Evolutionary conservation across 2,797 vertebrate species (phyloP), one percentile per base, ranked within the genome.

Genomic region (Fundulus diaphanus): DNA sequence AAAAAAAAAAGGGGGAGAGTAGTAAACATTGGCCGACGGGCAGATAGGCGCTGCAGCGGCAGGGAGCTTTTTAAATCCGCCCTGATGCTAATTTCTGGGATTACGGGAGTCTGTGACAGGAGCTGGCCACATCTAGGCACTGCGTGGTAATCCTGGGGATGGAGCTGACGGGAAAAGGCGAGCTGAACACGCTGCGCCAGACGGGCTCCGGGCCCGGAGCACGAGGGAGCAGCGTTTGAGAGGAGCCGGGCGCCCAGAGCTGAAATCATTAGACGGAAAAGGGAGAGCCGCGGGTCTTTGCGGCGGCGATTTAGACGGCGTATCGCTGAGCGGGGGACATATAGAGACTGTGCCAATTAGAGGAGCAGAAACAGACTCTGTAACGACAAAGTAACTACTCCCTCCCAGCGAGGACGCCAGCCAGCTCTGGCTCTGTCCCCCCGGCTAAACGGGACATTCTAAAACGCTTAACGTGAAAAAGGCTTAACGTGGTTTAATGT

Each of bases 61-160:
- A 59, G 65, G 69, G 79, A 57, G 83, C 51, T 2, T 35, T 87
- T 84, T 66, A 85, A 88, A 94, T 87, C 80, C 82, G 66, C 59
- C 69, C 76, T 84, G 74, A 89, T 76, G 86, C 85, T 88, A 93
- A 92, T 91, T 90, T 78, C 63, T 68, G 69, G 85, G 92, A 94
- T 93, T 92, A 91, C 74, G 85, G 83, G 90, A 89, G 85, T 92
- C 90, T 78, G 83, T 93, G 87, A 88, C 88, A 82, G 74, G 61
- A 92, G 67, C 80, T 80, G 85, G 77, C 72, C 66, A 80, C 78
- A 85, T 72, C 72, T 40, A 7, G 66, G 73, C 74, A 83, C 86
- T 82, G 71, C 68, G 13, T 37, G 20, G 72, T 90, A 92, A 94
- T 93, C 89, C 89, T 82, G 73, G 69, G 87, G 88, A 88, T 76